phyloP scores from a whole-genome alignment of 2,113 vertebrate genomes.

The Colistium nudipinnis region DNA sequence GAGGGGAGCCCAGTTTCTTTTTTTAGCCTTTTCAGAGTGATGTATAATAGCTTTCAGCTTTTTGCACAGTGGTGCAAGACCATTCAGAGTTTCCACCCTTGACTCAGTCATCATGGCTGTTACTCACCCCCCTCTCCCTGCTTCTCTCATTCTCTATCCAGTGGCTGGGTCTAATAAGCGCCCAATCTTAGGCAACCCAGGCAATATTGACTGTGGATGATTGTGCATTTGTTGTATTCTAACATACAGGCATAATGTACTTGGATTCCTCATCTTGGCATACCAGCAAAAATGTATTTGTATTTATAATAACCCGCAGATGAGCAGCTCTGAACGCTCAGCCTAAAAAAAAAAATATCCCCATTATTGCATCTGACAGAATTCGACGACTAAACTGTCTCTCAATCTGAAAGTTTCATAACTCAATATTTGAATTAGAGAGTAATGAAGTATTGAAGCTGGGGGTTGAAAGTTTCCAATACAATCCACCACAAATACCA shows the following conservation, averaged over 20 bases:
- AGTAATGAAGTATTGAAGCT: slow-evolving; percentile 10
- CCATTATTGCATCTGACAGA: slow-evolving; percentile 22
- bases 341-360: slow-evolving; percentile 10
- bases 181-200: slow-evolving; percentile 42
- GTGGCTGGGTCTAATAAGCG: slow-evolving; percentile 33
- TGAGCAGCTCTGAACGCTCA: slow-evolving; percentile 24
- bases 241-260: slow-evolving; percentile 27
- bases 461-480: slow-evolving; percentile 39
- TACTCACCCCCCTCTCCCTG: slow-evolving; percentile 21
- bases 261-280: background rate
- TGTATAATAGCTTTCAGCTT: slow-evolving; percentile 79
- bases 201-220: slow-evolving; percentile 29
- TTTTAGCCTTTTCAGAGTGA: slow-evolving; percentile 71
- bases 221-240: slow-evolving; percentile 11
- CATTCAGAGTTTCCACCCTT: slow-evolving; percentile 83
- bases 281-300: background rate
- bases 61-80: slow-evolving; percentile 76
- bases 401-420: slow-evolving; percentile 39
- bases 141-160: slow-evolving; percentile 19
- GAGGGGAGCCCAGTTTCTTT: slow-evolving; percentile 59
- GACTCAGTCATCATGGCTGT: slow-evolving; percentile 65
- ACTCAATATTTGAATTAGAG: slow-evolving; percentile 54
- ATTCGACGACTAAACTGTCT: slow-evolving; percentile 44
- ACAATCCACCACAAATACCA: slow-evolving; percentile 19
- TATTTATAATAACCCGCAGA: slow-evolving; percentile 33